These are phyloP conservation scores for Corapipo altera DNA, from an alignment of 2,113 vertebrate species.

Conservation along the genomic window DNA sequence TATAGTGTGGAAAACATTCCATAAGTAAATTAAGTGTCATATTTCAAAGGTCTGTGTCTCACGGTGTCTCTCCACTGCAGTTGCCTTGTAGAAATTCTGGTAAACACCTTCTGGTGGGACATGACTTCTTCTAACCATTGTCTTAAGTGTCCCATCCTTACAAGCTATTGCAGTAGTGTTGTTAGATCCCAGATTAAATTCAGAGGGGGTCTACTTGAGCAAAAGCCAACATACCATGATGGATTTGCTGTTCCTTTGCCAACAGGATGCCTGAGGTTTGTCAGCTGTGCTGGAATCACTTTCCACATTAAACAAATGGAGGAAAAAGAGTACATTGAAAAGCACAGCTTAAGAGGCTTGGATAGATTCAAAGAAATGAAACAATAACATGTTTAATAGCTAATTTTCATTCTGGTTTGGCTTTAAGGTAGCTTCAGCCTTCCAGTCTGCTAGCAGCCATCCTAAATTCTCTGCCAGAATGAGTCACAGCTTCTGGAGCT, in stretches of 20 bases:
- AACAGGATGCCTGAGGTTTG: slow-evolving; percentile 53
- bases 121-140: not conserved
- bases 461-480: slow-evolving; percentile 18
- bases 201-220: not conserved
- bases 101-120: not conserved
- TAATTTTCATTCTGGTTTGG: slow-evolving; percentile 55
- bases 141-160: not conserved
- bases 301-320: slow-evolving; percentile 41
- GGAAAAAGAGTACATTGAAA: not conserved
- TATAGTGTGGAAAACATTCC: not conserved
- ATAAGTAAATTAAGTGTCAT: not conserved
- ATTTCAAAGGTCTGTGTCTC: not conserved
- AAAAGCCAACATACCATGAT: not conserved
- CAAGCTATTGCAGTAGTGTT: not conserved
- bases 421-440: slow-evolving; percentile 52
- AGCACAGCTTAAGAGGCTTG: slow-evolving; percentile 19
- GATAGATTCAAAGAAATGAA: slow-evolving; percentile 30
- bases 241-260: slow-evolving; percentile 11
- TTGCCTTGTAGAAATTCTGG: not conserved
- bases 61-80: not conserved
- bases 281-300: slow-evolving; percentile 47
- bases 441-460: slow-evolving; percentile 20
- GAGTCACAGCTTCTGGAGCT: slow-evolving; percentile 44
- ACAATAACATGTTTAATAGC: slow-evolving; percentile 39
- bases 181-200: not conserved